Evolutionary conservation across 1,140 invertebrate species (phyloP).

Genomic region (Anoplolepis gracilipes): DNA sequence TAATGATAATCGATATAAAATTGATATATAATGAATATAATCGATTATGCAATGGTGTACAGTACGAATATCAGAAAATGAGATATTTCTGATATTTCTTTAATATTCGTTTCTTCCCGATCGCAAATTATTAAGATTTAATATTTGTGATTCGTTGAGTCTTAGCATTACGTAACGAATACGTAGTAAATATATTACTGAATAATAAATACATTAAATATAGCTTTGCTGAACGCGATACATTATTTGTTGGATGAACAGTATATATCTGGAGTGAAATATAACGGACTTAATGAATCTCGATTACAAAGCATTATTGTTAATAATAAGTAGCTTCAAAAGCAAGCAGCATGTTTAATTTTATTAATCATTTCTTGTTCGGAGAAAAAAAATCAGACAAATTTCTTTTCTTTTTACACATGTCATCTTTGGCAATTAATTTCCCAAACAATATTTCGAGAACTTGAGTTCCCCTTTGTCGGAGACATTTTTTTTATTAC

Average conservation of each 20-base stretch:
- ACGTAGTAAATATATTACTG: too few relatives aligned
- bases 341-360: background rate
- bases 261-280: background rate
- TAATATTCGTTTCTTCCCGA: background rate
- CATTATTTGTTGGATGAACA: background rate
- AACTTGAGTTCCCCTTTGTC: background rate
- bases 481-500: background rate
- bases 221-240: background rate
- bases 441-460: background rate
- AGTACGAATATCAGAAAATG: background rate
- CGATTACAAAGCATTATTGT: background rate
- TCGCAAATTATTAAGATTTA: background rate
- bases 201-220: background rate
- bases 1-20: background rate
- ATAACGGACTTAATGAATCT: background rate
- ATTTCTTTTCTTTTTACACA: background rate
- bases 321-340: too few relatives aligned
- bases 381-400: background rate
- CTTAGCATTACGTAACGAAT: background rate
- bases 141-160: too few relatives aligned
- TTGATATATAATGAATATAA: too few relatives aligned
- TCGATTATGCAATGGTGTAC: background rate
- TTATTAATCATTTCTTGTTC: background rate
- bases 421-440: background rate
- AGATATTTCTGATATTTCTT: background rate